Evolutionary conservation across 2,113 vertebrate species (phyloP).

Genomic region (Anguilla rostrata): DNA sequence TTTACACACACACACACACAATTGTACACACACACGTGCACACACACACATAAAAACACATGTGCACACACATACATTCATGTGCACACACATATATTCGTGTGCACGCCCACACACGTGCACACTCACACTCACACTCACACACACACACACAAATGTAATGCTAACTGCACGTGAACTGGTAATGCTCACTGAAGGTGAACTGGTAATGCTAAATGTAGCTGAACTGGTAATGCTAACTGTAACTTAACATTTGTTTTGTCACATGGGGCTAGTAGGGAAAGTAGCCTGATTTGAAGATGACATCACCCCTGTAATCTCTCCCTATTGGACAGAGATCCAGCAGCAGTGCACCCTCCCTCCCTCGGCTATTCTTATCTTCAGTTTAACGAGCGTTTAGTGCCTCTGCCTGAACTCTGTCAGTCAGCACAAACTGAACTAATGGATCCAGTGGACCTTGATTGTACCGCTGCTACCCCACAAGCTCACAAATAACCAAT

Average conservation of each 20-base stretch:
- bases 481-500: neutral
- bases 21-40: neutral
- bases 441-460: neutral
- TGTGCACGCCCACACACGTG: neutral
- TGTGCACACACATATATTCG: neutral
- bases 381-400: neutral
- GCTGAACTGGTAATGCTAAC: neutral
- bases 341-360: neutral
- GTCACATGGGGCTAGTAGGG: neutral
- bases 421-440: neutral
- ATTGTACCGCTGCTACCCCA: neutral
- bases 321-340: neutral
- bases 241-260: neutral
- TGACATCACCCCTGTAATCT: neutral
- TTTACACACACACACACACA: no score
- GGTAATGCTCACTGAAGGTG: neutral
- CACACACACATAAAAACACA: neutral
- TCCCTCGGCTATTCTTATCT: neutral
- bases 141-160: neutral
- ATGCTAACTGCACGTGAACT: neutral
- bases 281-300: neutral
- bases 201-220: neutral
- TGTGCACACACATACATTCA: neutral
- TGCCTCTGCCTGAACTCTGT: neutral
- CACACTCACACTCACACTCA: neutral